Evolutionary conservation across 1,140 invertebrate species (phyloP), one percentile per base, ranked within the genome.

Genomic region (Anthonomus grandis): DNA sequence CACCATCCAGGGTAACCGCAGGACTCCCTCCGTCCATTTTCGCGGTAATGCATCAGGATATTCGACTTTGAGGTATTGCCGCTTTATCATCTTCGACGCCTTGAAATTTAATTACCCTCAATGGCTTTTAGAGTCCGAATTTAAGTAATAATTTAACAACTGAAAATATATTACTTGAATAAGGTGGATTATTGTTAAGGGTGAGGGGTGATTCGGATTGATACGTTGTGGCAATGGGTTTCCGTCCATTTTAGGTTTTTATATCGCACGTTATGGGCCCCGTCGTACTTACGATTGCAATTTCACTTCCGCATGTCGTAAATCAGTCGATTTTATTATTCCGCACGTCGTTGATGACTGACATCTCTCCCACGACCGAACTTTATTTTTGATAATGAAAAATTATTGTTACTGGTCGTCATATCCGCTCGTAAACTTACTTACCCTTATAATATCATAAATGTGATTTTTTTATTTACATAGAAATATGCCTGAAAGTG

Each of bases 201-300:
- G 31, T 18, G 15, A 41, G 50, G 50, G 47, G 58, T 55, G 52
- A 50, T 27, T 17, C 39, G 42, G 42, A 48, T 15, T 57, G 47
- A 47, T 27, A 52, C 51, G 57, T 55, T 63, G 61, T 57, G 61
- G 57, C 54, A 51, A 62, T 59, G 59, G 52, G 50, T 66, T 66
- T 64, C 64, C 59, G 56, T 64, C 62, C 57, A 62, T 64, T 60
- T 49, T 41, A 57, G 57, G n/a, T 64, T 66, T 66, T 66, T 66
- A 64, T 66, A 64, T 66, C 51, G 48, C 38, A 54, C 54, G 51
- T 58, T 51, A 49, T 48, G 24, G 4, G 46, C 54, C 44, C 31
- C 27, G 41, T 21, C 24, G 41, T 51, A 57, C 54, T 62, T 52
- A 48, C 59, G 53, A 57, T 48, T 50, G 53, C 59, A 52, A 53